Evolutionary conservation across 2,888 invertebrate genomes (phyloP).

Genomic region (Lepidocyrtinus sp.): DNA sequence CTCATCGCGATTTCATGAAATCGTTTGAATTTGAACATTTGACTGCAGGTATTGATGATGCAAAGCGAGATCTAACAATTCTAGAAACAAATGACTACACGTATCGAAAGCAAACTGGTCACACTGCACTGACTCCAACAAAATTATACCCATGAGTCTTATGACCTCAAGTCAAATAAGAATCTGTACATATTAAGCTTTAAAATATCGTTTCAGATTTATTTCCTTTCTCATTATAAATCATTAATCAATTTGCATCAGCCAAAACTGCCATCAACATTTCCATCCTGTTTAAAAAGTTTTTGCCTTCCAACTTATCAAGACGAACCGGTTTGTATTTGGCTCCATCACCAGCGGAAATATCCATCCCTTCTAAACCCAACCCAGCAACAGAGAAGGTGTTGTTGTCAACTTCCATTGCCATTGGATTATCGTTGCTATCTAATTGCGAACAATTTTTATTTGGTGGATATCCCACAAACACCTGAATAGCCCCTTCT

Average conservation of each 20-base stretch:
- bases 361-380: conserved; percentile 65
- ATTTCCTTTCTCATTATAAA: conserved; percentile 50
- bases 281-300: conserved; percentile 97
- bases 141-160: too few relatives aligned
- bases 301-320: conserved; percentile 96
- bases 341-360: conserved; percentile 70
- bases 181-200: too few relatives aligned
- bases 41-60: too few relatives aligned
- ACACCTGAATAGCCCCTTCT: conserved; percentile 64
- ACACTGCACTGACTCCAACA: too few relatives aligned
- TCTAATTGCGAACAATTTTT: conserved; percentile 11
- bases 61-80: too few relatives aligned
- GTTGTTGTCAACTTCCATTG: conserved; percentile 31
- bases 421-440: conserved; percentile 10
- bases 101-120: too few relatives aligned
- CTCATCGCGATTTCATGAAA: too few relatives aligned
- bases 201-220: too few relatives aligned
- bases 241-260: conserved; percentile 75
- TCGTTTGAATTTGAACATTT: too few relatives aligned
- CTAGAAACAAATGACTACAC: too few relatives aligned
- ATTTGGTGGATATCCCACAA: conserved; percentile 64
- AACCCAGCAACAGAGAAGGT: not conserved
- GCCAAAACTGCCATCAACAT: conserved; percentile 92
- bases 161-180: too few relatives aligned
- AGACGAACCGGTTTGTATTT: conserved; percentile 78